These are phyloP conservation scores for Sitta europaea DNA, from an alignment of 2,113 vertebrate species.

Conservation along the genomic window DNA sequence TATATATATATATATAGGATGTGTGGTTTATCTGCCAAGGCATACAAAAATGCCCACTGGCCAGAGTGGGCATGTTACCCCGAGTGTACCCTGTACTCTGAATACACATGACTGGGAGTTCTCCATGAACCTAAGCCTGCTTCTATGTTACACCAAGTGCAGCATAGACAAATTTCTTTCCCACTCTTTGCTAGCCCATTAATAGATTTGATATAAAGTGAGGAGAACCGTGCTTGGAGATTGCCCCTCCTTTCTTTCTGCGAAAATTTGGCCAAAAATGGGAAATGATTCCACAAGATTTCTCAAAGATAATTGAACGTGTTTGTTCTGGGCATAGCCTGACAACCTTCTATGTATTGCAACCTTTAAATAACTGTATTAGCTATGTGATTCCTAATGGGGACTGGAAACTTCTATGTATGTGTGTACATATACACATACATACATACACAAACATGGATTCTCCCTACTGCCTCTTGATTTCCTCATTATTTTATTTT, in stretches of 20 bases:
- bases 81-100: not conserved
- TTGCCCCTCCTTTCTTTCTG: not conserved
- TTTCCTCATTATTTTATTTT: not conserved
- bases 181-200: not conserved
- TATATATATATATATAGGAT: accelerated
- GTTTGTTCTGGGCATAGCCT: not conserved
- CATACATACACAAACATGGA: not conserved
- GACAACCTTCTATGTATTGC: not conserved
- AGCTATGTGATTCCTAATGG: accelerated
- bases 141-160: not conserved
- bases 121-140: not conserved
- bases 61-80: not conserved
- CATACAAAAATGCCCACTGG: not conserved
- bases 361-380: not conserved
- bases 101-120: not conserved
- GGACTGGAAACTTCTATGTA: not conserved
- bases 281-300: not conserved
- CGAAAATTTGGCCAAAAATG: not conserved
- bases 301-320: not conserved
- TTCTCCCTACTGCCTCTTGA: accelerated
- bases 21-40: not conserved
- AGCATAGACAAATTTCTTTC: not conserved
- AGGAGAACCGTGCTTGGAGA: not conserved
- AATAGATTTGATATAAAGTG: not conserved
- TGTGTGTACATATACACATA: no score